Conservation (phyloP, 2,888 invertebrate species). For the Nudaria mundana region DNA sequence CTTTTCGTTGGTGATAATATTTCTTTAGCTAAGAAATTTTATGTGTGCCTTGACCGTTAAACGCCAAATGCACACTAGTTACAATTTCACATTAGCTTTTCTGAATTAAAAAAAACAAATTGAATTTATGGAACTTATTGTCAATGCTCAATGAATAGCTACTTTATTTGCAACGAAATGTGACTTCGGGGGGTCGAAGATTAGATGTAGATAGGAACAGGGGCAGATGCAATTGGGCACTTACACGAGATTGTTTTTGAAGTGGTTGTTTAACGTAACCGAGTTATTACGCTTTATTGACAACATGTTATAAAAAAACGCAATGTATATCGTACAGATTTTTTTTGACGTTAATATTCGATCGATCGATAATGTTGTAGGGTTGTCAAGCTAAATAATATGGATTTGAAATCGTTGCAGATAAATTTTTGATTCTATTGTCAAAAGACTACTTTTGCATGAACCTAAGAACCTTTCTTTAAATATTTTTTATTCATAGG, state of each 20-base stretch:
- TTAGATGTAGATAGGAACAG: slow-evolving; percentile 39
- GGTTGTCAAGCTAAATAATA: neutral
- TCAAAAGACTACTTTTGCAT: no score
- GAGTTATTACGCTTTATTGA: slow-evolving; percentile 37
- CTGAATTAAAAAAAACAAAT: no score
- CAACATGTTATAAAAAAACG: slow-evolving; percentile 13
- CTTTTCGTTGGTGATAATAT: no score
- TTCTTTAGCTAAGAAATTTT: no score
- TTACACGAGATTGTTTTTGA: slow-evolving; percentile 65
- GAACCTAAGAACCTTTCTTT: no score
- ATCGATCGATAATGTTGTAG: neutral
- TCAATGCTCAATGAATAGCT: slow-evolving; percentile 5
- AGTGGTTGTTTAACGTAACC: slow-evolving; percentile 60
- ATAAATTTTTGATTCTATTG: no score
- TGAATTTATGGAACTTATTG: slow-evolving; percentile 9
- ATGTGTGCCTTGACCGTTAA: no score
- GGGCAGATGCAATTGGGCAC: slow-evolving; percentile 39
- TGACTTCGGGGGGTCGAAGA: slow-evolving; percentile 41
- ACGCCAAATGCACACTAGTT: no score
- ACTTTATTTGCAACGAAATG: slow-evolving; percentile 18
- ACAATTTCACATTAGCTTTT: no score
- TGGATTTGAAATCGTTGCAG: no score
- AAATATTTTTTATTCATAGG: no score
- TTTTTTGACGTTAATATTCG: neutral
- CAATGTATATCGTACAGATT: slow-evolving; percentile 2